A percentile compares a stretch with the other conserved stretches of the same genome.
phyloP scores from a whole-genome alignment of 2,797 vertebrate species.

The Gallinago stenura region DNA sequence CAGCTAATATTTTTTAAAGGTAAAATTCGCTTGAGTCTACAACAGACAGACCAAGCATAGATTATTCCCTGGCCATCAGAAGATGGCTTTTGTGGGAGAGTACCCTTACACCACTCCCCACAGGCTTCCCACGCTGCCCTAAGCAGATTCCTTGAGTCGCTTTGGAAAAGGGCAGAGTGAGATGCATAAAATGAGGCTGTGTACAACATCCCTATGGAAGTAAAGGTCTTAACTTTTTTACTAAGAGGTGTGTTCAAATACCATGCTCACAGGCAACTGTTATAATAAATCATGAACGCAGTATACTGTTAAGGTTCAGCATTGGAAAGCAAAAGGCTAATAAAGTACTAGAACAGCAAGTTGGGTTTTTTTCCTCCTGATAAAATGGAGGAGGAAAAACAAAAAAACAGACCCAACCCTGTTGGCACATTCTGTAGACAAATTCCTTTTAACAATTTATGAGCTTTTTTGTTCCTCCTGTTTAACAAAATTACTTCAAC shows the following conservation, averaged over 20 bases:
- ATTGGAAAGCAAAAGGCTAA: background rate
- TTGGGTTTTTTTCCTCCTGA: background rate
- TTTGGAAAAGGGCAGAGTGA: background rate
- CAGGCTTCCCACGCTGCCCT: background rate
- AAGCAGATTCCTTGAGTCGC: background rate
- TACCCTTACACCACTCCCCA: background rate
- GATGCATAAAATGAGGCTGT: background rate
- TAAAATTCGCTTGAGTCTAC: background rate
- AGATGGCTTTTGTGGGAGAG: background rate
- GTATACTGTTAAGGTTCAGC: background rate
- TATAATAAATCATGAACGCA: background rate
- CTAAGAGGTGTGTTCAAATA: background rate
- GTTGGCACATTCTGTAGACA: slow-evolving; percentile 10
- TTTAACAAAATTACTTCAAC: slow-evolving; percentile 40
- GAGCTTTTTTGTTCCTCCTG: slow-evolving; percentile 1
- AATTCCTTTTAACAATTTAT: slow-evolving; percentile 38
- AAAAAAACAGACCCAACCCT: slow-evolving; percentile 55
- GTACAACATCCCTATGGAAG: background rate
- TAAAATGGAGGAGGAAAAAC: slow-evolving; percentile 28
- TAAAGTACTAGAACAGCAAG: background rate
- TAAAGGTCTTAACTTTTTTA: background rate
- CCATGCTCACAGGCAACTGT: background rate
- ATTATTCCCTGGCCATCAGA: background rate
- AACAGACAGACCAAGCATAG: background rate
- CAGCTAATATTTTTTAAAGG: background rate